Evolutionary conservation across 2,797 vertebrate genomes (phyloP).

Genomic region (Lagodon rhomboides): DNA sequence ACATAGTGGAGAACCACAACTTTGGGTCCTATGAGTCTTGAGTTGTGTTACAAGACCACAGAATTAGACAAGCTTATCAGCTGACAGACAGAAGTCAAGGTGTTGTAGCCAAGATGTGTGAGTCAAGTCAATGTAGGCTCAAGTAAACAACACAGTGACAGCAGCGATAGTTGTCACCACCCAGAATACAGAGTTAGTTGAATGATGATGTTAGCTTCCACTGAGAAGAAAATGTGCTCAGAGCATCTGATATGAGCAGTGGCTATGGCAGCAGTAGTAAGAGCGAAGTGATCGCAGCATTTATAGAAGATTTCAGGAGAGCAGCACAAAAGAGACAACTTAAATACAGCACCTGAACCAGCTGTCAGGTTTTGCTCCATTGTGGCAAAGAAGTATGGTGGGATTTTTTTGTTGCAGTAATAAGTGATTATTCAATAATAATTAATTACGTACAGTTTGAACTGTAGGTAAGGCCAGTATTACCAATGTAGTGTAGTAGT

Average conservation of each 20-base stretch:
- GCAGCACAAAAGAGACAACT: background rate
- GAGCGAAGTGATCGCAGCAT: background rate
- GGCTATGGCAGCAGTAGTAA: background rate
- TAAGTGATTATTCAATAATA: too few relatives aligned
- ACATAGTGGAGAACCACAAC: background rate
- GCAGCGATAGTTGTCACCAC: background rate
- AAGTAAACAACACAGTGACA: background rate
- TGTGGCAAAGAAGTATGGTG: background rate
- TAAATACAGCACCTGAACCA: background rate
- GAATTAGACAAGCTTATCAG: background rate
- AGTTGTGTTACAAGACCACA: background rate
- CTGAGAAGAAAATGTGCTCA: slow-evolving; percentile 2
- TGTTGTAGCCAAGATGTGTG: background rate
- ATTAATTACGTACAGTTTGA: too few relatives aligned
- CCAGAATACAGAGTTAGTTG: background rate
- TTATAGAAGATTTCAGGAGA: background rate
- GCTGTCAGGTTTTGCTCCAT: background rate
- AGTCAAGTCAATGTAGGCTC: background rate
- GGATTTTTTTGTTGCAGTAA: too few relatives aligned
- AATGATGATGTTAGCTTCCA: background rate
- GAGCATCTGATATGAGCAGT: background rate
- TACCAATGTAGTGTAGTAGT: too few relatives aligned
- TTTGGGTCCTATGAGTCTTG: background rate
- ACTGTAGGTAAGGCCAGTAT: background rate
- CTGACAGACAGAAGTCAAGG: background rate